phyloP scores from a whole-genome alignment of 1,140 invertebrate species.

The Liolophura sinensis region DNA sequence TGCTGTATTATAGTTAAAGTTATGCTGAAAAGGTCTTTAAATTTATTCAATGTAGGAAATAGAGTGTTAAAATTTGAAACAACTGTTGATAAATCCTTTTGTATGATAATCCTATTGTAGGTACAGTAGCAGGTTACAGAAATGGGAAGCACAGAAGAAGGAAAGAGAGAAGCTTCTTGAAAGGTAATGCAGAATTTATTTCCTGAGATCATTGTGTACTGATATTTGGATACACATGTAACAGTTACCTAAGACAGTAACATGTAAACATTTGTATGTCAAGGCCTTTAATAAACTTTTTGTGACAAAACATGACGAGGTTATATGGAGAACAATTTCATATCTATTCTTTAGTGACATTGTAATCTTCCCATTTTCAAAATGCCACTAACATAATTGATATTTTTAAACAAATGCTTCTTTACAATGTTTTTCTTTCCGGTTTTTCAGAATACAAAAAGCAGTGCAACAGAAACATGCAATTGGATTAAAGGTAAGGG shows the following conservation, averaged over 20 bases:
- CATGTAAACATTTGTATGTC: neutral
- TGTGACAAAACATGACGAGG: neutral
- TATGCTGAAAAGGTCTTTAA: neutral
- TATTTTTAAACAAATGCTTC: neutral
- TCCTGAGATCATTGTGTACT: neutral
- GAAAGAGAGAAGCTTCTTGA: constrained; percentile 2
- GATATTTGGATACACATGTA: neutral
- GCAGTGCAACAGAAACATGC: constrained; percentile 1
- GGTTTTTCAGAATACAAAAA: constrained; percentile 2
- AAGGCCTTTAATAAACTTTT: neutral
- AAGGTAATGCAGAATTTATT: neutral
- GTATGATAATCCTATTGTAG: neutral
- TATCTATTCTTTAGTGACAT: neutral
- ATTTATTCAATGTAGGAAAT: neutral
- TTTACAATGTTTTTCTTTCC: neutral
- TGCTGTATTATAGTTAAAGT: no score
- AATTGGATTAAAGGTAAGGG: neutral
- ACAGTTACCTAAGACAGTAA: neutral
- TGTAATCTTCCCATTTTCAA: no score
- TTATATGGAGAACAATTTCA: neutral
- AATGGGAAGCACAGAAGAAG: constrained; percentile 2
- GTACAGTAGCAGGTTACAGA: neutral
- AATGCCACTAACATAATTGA: no score
- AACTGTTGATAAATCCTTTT: neutral
- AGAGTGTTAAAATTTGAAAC: neutral